These are phyloP conservation scores for Dorcus hopei DNA, from an alignment of 2,888 invertebrate species.

Conservation along the genomic window DNA sequence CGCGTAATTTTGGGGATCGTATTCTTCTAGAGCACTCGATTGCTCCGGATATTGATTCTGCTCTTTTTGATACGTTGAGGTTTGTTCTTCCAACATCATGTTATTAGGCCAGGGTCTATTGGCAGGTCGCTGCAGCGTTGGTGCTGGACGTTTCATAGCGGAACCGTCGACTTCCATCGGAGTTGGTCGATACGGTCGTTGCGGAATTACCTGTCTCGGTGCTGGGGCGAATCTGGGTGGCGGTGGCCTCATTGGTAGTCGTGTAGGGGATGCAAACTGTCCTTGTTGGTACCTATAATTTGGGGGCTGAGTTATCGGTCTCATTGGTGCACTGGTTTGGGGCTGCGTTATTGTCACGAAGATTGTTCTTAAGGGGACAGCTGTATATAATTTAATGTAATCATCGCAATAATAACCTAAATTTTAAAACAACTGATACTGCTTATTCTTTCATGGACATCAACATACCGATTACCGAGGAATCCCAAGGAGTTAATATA, in stretches of 20 bases:
- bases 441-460: too few relatives aligned
- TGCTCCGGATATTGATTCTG: background rate
- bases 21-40: background rate
- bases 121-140: background rate
- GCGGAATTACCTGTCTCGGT: background rate
- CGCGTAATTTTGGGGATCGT: slow-evolving; percentile 1
- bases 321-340: background rate
- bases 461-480: too few relatives aligned
- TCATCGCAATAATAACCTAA: too few relatives aligned
- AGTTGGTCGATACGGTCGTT: background rate
- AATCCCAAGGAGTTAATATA: too few relatives aligned
- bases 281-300: background rate
- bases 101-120: background rate
- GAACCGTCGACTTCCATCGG: slow-evolving; percentile 3
- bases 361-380: too few relatives aligned
- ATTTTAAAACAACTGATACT: too few relatives aligned
- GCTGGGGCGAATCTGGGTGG: background rate
- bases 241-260: background rate
- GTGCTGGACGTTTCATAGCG: background rate
- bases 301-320: background rate
- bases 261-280: background rate
- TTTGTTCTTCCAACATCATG: too few relatives aligned
- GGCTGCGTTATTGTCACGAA: too few relatives aligned
- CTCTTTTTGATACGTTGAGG: too few relatives aligned
- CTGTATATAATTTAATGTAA: too few relatives aligned